Conservation (phyloP, 2,888 invertebrate species). For the Scotopteryx bipunctaria region DNA sequence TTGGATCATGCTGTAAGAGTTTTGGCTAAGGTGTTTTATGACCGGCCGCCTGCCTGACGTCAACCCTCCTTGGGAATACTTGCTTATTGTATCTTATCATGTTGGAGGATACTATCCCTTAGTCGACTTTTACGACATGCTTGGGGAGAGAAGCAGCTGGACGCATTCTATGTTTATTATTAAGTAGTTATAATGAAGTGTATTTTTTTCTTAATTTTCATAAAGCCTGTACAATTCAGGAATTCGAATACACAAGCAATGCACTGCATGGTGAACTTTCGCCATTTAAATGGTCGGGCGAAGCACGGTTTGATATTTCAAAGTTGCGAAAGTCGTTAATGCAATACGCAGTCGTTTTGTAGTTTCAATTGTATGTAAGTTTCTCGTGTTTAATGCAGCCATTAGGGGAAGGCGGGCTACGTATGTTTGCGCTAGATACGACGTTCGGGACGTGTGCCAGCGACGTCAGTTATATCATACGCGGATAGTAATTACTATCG, state of each 20-base stretch:
- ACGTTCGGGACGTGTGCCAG: constrained; percentile 32
- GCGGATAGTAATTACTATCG: constrained; percentile 7
- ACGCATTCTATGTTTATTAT: too few relatives aligned
- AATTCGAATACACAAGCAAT: constrained; percentile 44
- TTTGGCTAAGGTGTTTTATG: too few relatives aligned
- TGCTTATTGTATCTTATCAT: too few relatives aligned
- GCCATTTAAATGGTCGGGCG: constrained; percentile 52
- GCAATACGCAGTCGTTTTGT: constrained; percentile 42
- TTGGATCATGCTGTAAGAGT: too few relatives aligned
- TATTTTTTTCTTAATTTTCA: background rate
- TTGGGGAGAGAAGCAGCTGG: too few relatives aligned
- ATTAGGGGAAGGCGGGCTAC: constrained; percentile 40
- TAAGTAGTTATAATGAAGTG: too few relatives aligned
- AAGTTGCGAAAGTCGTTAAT: constrained; percentile 51
- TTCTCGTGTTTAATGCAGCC: constrained; percentile 44
- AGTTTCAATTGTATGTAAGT: constrained; percentile 46
- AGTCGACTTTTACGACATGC: too few relatives aligned
- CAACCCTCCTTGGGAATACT: too few relatives aligned
- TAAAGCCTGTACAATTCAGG: constrained; percentile 21
- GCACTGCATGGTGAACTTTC: constrained; percentile 52
- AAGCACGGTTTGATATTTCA: constrained; percentile 55
- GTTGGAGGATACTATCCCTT: too few relatives aligned
- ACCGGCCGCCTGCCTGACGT: too few relatives aligned
- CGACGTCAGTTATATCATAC: constrained; percentile 21
- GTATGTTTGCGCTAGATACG: constrained; percentile 35